Evolutionary conservation across 2,797 vertebrate genomes (phyloP).

Genomic region (Pipistrellus pygmaeus): DNA sequence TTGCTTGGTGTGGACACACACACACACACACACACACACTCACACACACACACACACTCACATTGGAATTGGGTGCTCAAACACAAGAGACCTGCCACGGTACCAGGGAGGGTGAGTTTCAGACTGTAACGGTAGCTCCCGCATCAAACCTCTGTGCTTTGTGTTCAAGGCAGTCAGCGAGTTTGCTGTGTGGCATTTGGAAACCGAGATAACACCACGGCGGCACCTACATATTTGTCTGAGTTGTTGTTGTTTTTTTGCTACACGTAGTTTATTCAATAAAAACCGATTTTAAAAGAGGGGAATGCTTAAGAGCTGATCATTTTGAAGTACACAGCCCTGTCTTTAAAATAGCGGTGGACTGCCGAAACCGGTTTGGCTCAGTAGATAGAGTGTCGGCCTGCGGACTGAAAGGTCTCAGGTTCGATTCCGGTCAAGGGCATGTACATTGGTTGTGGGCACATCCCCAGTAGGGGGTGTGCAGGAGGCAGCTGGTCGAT

Average conservation of each 20-base stretch:
- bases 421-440: too few species aligned
- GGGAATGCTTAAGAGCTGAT: neutral
- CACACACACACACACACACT: too few species aligned
- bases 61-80: neutral
- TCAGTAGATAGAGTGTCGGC: too few species aligned
- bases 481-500: too few species aligned
- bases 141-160: neutral
- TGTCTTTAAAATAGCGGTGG: neutral
- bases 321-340: neutral
- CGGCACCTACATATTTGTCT: neutral
- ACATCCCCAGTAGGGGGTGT: too few species aligned
- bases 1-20: neutral
- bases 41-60: too few species aligned
- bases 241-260: neutral
- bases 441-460: too few species aligned
- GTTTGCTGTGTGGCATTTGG: neutral
- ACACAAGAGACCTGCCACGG: neutral
- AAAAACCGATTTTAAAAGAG: neutral
- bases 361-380: too few species aligned
- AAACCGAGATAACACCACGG: neutral
- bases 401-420: too few species aligned
- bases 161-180: neutral
- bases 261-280: neutral
- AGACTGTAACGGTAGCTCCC: neutral
- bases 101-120: neutral